phyloP scores from a whole-genome alignment of 2,797 vertebrate genomes.

The Rhynchonycteris naso region DNA sequence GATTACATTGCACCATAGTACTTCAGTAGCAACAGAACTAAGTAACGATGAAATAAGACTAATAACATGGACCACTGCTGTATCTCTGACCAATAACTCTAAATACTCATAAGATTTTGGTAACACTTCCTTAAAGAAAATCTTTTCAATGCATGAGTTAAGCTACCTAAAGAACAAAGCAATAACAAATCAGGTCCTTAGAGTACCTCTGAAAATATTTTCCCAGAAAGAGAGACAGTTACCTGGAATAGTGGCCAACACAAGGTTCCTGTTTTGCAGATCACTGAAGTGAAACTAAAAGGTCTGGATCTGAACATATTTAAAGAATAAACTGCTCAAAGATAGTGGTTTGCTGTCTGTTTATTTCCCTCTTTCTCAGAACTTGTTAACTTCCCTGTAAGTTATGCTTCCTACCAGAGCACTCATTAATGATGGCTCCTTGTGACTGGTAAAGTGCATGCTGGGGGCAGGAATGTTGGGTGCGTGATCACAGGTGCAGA shows the following conservation, averaged over 20 bases:
- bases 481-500: constrained; percentile 65
- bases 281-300: constrained; percentile 62
- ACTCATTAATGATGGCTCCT: constrained; percentile 67
- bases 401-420: constrained; percentile 45
- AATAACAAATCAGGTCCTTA: not conserved
- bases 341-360: not conserved
- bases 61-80: not conserved
- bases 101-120: not conserved
- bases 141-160: not conserved
- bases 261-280: constrained; percentile 71
- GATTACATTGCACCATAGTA: not conserved
- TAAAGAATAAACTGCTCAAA: not conserved
- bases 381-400: constrained; percentile 56
- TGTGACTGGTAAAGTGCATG: constrained; percentile 64
- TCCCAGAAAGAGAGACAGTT: constrained; percentile 67
- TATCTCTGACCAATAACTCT: not conserved
- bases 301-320: constrained; percentile 67
- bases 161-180: constrained; percentile 36
- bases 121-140: not conserved
- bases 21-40: constrained; percentile 52
- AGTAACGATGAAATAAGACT: constrained; percentile 52
- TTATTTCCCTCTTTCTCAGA: constrained; percentile 53
- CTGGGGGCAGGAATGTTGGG: constrained; percentile 50
- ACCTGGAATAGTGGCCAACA: constrained; percentile 83
- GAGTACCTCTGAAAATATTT: not conserved